Evolutionary conservation across 2,888 invertebrate genomes (phyloP).

Genomic region (Lochmaea capreae): DNA sequence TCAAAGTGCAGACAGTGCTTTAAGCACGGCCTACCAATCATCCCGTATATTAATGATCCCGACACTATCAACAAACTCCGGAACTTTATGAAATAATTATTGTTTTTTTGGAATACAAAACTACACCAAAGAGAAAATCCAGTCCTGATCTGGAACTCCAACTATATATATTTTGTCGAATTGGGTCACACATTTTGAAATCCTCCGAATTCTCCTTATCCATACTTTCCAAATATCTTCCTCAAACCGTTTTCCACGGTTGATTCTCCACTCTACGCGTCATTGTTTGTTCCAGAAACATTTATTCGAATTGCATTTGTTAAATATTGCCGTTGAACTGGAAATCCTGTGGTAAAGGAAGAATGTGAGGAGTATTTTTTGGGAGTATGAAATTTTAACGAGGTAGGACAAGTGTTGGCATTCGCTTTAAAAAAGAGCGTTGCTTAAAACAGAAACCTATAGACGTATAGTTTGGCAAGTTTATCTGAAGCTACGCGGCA

Average conservation of each 20-base stretch:
- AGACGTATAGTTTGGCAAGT: too few relatives aligned
- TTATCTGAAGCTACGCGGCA: too few relatives aligned
- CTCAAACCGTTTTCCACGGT: slow-evolving; percentile 26
- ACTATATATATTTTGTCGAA: slow-evolving; percentile 17
- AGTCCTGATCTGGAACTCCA: not conserved
- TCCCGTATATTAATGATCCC: too few relatives aligned
- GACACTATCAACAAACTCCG: too few relatives aligned
- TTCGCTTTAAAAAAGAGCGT: too few relatives aligned
- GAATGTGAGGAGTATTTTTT: not conserved
- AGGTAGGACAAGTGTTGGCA: too few relatives aligned
- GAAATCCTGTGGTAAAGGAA: slow-evolving; percentile 8
- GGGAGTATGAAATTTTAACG: not conserved
- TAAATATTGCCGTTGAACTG: slow-evolving; percentile 26
- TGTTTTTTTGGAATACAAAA: too few relatives aligned
- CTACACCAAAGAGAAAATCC: too few relatives aligned
- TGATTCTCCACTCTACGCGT: slow-evolving; percentile 18
- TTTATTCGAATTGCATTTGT: slow-evolving; percentile 27
- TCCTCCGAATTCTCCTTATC: slow-evolving; percentile 26
- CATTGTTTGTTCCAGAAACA: slow-evolving; percentile 30
- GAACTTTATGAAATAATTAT: too few relatives aligned
- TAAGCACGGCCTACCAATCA: too few relatives aligned
- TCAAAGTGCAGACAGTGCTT: too few relatives aligned
- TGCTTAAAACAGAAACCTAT: too few relatives aligned
- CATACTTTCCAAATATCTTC: slow-evolving; percentile 33
- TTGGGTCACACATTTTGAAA: slow-evolving; percentile 35